Evolutionary conservation across 2,888 invertebrate genomes (phyloP).

Genomic region (Epinotia bilunana): DNA sequence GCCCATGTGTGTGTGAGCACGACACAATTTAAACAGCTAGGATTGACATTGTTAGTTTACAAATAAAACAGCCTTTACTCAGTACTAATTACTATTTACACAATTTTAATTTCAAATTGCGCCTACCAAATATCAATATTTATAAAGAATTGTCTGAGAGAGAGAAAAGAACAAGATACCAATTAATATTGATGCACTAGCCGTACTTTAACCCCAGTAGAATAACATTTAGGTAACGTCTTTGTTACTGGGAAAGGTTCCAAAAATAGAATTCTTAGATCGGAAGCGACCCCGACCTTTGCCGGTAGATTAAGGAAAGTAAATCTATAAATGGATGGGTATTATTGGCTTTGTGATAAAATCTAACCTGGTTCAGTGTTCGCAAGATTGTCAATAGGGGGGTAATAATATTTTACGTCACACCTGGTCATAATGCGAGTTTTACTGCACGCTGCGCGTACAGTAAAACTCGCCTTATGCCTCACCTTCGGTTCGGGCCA

Average conservation of each 20-base stretch:
- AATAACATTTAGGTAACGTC: not conserved
- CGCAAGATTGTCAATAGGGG: not conserved
- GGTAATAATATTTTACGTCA: not conserved
- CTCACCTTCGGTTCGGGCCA: no score
- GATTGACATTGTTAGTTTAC: no score
- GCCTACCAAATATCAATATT: no score
- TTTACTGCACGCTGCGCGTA: no score
- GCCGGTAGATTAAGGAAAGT: constrained; percentile 25
- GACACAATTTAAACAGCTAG: no score
- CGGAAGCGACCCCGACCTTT: constrained; percentile 36
- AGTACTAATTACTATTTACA: no score
- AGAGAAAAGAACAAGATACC: not conserved
- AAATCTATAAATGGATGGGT: constrained; percentile 18
- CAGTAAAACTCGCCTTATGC: no score
- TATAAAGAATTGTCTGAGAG: not conserved
- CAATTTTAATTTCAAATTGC: no score
- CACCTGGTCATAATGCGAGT: no score
- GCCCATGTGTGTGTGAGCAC: no score
- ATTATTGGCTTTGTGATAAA: constrained; percentile 24
- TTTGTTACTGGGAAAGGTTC: constrained; percentile 11
- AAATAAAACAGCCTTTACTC: no score
- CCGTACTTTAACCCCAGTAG: not conserved
- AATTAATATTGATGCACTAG: not conserved
- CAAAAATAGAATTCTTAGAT: constrained; percentile 36
- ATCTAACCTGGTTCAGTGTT: constrained; percentile 12